Evolutionary conservation across 2,797 vertebrate genomes (phyloP).

Genomic region (Acanthurus leucopareius): DNA sequence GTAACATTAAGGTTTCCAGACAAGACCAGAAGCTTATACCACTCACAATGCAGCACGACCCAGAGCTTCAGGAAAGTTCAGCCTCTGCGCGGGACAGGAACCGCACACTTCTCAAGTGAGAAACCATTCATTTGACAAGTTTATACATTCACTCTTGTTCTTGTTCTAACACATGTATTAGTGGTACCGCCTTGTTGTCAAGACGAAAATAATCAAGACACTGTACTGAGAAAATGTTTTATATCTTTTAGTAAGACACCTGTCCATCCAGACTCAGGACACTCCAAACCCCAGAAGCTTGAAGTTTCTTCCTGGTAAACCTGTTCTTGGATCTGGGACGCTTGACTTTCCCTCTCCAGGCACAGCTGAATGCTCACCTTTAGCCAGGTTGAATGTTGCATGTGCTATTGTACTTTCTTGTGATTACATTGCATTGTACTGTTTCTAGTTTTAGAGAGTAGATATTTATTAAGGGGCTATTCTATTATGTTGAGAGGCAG

Average conservation of each 20-base stretch:
- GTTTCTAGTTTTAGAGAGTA: background rate
- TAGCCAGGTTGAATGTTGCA: conserved; percentile 81
- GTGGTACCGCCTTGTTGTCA: background rate
- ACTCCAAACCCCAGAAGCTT: conserved; percentile 89
- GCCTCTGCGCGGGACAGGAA: conserved; percentile 32
- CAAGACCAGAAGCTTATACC: conserved; percentile 43
- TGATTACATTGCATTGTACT: background rate
- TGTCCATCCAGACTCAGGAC: conserved; percentile 87
- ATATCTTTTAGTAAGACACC: conserved; percentile 76
- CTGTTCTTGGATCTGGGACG: conserved; percentile 85
- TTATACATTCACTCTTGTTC: background rate
- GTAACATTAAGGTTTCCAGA: conserved; percentile 60
- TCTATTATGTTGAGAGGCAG: background rate
- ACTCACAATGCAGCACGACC: conserved; percentile 58
- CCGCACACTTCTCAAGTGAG: conserved; percentile 69
- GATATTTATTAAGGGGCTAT: background rate
- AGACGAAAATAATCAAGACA: background rate
- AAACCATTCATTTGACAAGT: background rate
- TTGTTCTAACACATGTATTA: background rate
- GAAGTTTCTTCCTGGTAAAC: conserved; percentile 88
- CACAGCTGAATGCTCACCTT: conserved; percentile 82
- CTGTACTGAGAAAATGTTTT: background rate
- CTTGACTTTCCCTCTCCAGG: conserved; percentile 84
- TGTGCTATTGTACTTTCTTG: background rate
- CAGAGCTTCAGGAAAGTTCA: conserved; percentile 44